These are phyloP conservation scores for Pempheris klunzingeri DNA, from an alignment of 2,797 vertebrate genomes.

Conservation along the genomic window DNA sequence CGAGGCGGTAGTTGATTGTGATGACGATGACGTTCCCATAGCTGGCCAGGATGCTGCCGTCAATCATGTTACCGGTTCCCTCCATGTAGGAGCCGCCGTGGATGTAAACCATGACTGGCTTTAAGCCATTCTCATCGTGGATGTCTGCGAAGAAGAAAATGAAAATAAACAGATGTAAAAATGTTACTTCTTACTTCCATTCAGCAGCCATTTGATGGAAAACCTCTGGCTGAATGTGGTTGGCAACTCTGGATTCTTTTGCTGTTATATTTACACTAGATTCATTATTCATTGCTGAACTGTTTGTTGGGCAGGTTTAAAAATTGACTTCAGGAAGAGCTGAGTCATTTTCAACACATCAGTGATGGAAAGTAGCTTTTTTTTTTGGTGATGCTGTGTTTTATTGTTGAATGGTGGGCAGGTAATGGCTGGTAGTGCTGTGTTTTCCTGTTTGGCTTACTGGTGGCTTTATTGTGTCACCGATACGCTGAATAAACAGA, in stretches of 20 bases:
- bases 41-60: slow-evolving; percentile 95
- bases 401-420: too few species aligned
- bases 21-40: slow-evolving; percentile 97
- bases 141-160: slow-evolving; percentile 85
- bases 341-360: not conserved
- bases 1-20: slow-evolving; percentile 96
- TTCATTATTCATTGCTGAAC: not conserved
- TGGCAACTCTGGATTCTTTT: not conserved
- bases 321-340: not conserved
- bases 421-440: not conserved
- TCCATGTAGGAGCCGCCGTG: slow-evolving; percentile 98
- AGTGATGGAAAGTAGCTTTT: too few species aligned
- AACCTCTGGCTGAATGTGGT: not conserved
- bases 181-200: not conserved
- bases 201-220: not conserved
- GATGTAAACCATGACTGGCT: slow-evolving; percentile 98
- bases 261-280: not conserved
- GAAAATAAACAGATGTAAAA: not conserved
- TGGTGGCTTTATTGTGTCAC: not conserved
- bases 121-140: slow-evolving; percentile 92
- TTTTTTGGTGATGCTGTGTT: not conserved
- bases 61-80: slow-evolving; percentile 95
- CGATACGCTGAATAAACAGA: not conserved
- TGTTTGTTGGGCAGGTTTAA: not conserved
- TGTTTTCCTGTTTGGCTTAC: not conserved